Conservation (phyloP, 2,888 invertebrate genomes). For the Zygogramma bicolorata region DNA sequence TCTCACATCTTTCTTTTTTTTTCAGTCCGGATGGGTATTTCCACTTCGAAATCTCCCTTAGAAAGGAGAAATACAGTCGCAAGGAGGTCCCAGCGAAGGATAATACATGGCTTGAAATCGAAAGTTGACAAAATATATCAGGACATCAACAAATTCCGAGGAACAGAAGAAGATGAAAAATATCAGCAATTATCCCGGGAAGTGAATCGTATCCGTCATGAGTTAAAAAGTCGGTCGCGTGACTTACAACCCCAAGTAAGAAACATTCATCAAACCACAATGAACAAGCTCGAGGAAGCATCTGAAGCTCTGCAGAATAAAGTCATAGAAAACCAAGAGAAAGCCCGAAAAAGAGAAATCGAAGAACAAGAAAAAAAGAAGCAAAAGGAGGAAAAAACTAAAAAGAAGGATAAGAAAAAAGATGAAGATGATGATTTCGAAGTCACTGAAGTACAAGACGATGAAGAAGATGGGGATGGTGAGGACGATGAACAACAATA, state of each 20-base stretch:
- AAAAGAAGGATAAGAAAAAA: not conserved
- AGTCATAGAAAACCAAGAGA: slow-evolving; percentile 45
- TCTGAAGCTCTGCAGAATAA: slow-evolving; percentile 44
- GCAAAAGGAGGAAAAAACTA: slow-evolving; percentile 14
- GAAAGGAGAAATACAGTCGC: slow-evolving; percentile 53
- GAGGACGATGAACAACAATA: slow-evolving; percentile 10
- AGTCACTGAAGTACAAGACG: slow-evolving; percentile 18
- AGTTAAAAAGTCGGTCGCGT: slow-evolving; percentile 39
- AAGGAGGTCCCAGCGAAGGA: slow-evolving; percentile 50
- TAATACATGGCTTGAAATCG: slow-evolving; percentile 47
- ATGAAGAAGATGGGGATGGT: not conserved
- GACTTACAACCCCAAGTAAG: slow-evolving; percentile 52
- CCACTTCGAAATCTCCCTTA: slow-evolving; percentile 50
- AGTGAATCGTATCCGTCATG: slow-evolving; percentile 44
- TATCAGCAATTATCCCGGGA: slow-evolving; percentile 42
- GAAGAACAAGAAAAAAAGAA: slow-evolving; percentile 30
- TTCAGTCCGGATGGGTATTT: slow-evolving; percentile 45
- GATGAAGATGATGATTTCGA: slow-evolving; percentile 18
- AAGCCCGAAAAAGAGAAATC: slow-evolving; percentile 31
- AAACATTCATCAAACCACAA: slow-evolving; percentile 44
- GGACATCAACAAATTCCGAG: slow-evolving; percentile 52
- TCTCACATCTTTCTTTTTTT: too few species aligned
- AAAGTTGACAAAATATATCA: slow-evolving; percentile 45
- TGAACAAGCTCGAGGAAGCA: slow-evolving; percentile 46
- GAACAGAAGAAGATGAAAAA: slow-evolving; percentile 43